Conservation (phyloP, 2,113 vertebrate species). For the Abramis brama region DNA sequence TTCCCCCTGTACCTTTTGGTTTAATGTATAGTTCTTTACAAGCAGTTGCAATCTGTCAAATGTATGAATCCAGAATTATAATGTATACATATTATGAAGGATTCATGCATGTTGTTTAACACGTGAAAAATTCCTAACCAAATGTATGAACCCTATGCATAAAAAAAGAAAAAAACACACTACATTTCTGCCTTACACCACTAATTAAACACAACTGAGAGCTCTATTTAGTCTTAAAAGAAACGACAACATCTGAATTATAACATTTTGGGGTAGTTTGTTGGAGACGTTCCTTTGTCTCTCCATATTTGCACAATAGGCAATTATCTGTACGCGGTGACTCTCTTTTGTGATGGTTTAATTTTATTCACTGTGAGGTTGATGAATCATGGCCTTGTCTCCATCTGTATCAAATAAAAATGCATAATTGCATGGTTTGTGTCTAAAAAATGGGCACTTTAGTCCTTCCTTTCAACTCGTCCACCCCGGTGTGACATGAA, state of each 20-base stretch:
- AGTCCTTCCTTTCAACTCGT: background rate
- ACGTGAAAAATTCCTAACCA: background rate
- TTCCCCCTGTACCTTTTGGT: background rate
- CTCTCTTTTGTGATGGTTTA: background rate
- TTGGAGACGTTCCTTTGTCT: background rate
- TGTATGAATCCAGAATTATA: background rate
- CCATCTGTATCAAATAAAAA: conserved; percentile 9
- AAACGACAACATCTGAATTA: background rate
- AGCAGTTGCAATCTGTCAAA: background rate
- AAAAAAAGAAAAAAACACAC: background rate
- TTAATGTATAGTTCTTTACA: background rate
- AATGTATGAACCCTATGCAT: background rate
- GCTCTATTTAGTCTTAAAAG: background rate
- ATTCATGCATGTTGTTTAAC: background rate
- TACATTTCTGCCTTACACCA: background rate
- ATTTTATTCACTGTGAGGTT: background rate
- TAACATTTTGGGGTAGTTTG: background rate
- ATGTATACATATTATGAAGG: background rate
- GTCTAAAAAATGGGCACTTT: background rate
- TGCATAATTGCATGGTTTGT: background rate
- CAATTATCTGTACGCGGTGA: background rate
- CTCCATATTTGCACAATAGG: background rate
- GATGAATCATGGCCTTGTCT: conserved; percentile 4
- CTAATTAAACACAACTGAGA: background rate
- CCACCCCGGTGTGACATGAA: background rate